Evolutionary conservation across 2,797 vertebrate species (phyloP).

Genomic region (Hoplostethus mediterraneus): DNA sequence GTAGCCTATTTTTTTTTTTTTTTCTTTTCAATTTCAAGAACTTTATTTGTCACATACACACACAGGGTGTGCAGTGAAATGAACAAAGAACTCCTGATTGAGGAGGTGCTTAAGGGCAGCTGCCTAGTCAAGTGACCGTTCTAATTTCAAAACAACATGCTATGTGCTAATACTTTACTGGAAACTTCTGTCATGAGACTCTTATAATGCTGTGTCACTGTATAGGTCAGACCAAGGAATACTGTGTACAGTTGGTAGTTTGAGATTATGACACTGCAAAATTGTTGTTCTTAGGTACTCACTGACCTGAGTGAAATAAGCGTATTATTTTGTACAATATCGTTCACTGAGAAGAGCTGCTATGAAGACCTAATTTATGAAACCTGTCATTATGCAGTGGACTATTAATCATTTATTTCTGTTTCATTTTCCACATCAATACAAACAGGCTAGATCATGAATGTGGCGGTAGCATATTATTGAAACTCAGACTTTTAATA

Average conservation of each 20-base stretch:
- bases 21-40: too few relatives aligned
- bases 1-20: not conserved
- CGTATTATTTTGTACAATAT: too few relatives aligned
- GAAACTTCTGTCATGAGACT: slow-evolving; percentile 26
- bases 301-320: too few relatives aligned
- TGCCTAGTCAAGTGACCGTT: slow-evolving; percentile 40
- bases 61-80: too few relatives aligned
- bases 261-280: too few relatives aligned
- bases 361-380: too few relatives aligned
- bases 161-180: slow-evolving; percentile 39
- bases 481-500: slow-evolving; percentile 6
- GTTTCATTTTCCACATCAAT: not conserved
- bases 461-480: not conserved
- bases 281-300: too few relatives aligned
- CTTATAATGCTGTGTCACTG: not conserved
- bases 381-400: too few relatives aligned
- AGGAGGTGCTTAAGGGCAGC: slow-evolving; percentile 26
- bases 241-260: too few relatives aligned
- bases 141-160: slow-evolving; percentile 22
- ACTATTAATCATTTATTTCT: too few relatives aligned
- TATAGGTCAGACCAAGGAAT: not conserved
- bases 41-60: too few relatives aligned
- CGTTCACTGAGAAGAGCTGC: too few relatives aligned
- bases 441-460: not conserved
- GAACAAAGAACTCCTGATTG: slow-evolving; percentile 33